Conservation (phyloP, 2,797 vertebrate genomes). For the Taenioides sp. region DNA sequence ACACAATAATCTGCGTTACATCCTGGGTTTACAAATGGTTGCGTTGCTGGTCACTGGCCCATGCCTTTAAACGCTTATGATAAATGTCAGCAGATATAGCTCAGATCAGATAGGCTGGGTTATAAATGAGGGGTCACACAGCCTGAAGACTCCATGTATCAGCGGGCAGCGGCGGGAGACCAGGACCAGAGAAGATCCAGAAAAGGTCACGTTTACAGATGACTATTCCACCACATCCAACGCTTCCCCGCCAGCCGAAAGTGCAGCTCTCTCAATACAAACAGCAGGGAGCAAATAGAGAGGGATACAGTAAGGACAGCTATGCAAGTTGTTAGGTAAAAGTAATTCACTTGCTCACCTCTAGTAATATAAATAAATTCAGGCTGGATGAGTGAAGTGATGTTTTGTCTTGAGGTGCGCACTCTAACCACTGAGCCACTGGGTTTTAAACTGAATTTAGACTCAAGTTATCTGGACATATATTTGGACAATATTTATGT, state of each 20-base stretch:
- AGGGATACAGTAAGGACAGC: neutral
- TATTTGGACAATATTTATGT: too few species aligned
- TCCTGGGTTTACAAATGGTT: constrained; percentile 13
- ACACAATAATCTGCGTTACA: neutral
- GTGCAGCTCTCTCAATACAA: constrained; percentile 20
- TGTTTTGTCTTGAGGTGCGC: too few species aligned
- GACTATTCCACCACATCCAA: constrained; percentile 18
- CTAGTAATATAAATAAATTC: too few species aligned
- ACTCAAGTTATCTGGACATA: too few species aligned
- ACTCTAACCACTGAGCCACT: too few species aligned
- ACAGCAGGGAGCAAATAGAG: neutral
- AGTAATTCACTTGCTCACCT: too few species aligned
- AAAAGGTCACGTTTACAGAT: constrained; percentile 58
- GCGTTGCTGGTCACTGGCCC: constrained; percentile 30
- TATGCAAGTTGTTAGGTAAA: too few species aligned
- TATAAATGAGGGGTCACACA: constrained; percentile 44
- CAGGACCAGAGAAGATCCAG: constrained; percentile 32
- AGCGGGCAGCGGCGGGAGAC: constrained; percentile 26
- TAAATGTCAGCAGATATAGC: constrained; percentile 32
- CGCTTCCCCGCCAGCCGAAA: constrained; percentile 15
- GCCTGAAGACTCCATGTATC: constrained; percentile 33
- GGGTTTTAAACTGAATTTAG: too few species aligned
- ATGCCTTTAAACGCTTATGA: constrained; percentile 20
- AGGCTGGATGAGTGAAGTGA: too few species aligned
- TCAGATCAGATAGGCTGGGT: constrained; percentile 18